phyloP scores from a whole-genome alignment of 2,888 invertebrate genomes.

The Hanleya hanleyi region DNA sequence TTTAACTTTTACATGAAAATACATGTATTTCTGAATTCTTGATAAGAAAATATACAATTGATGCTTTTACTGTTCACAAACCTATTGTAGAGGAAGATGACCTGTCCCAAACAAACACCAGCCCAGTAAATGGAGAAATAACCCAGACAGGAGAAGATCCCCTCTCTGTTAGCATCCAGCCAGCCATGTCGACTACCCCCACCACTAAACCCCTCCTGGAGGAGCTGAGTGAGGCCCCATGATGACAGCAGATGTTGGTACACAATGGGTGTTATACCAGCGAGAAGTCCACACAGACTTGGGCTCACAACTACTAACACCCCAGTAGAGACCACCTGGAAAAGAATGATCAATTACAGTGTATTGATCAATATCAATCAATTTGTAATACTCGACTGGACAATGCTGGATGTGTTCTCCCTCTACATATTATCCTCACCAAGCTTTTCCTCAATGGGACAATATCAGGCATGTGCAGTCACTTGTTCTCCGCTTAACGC shows the following conservation, averaged over 20 bases:
- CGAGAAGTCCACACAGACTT: slow-evolving; percentile 76
- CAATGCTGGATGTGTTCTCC: too few relatives aligned
- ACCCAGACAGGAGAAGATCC: slow-evolving; percentile 88
- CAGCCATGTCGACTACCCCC: slow-evolving; percentile 75
- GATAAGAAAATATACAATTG: too few relatives aligned
- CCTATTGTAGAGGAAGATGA: not conserved
- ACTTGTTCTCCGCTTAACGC: too few relatives aligned
- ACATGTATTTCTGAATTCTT: not conserved
- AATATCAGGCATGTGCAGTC: too few relatives aligned
- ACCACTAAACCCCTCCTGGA: slow-evolving; percentile 76
- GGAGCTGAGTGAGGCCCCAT: slow-evolving; percentile 81
- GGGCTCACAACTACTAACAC: slow-evolving; percentile 77
- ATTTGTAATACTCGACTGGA: too few relatives aligned
- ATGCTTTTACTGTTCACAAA: too few relatives aligned
- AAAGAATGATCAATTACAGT: too few relatives aligned
- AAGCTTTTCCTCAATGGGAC: too few relatives aligned
- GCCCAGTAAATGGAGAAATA: slow-evolving; percentile 88
- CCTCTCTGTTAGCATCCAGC: slow-evolving; percentile 91
- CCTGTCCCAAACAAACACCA: slow-evolving; percentile 73
- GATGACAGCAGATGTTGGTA: slow-evolving; percentile 81
- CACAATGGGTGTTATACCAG: slow-evolving; percentile 77
- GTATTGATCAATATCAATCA: too few relatives aligned
- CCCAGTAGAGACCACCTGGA: slow-evolving; percentile 79
- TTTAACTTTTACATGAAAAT: not conserved
- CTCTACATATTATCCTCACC: too few relatives aligned